Percentiles rank a stretch among this genome's conserved stretches.
These are phyloP conservation scores for Xestoiulus laeticollis DNA, from an alignment of 2,888 invertebrate genomes.

Conservation along the genomic window DNA sequence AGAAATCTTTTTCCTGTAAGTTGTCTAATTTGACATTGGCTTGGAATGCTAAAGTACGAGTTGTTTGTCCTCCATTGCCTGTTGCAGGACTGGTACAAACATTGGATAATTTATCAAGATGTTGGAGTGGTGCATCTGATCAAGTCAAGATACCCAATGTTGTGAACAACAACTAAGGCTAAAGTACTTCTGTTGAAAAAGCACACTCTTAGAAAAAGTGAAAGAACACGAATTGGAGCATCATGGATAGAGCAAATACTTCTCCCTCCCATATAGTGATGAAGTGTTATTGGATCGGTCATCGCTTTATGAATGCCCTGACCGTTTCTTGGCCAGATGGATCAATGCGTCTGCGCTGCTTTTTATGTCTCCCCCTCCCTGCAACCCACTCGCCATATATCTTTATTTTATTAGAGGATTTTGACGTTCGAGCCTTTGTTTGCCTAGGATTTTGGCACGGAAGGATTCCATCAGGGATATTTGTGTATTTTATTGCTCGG, in stretches of 20 bases:
- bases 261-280: neutral
- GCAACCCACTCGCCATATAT: neutral
- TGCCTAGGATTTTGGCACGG: slow-evolving; percentile 40
- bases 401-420: slow-evolving; percentile 36
- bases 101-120: neutral
- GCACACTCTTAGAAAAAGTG: neutral
- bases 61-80: neutral
- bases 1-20: too few relatives aligned
- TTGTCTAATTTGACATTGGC: too few relatives aligned
- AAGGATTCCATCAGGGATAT: slow-evolving; percentile 41
- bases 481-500: slow-evolving; percentile 15
- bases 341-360: slow-evolving; percentile 32
- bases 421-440: slow-evolving; percentile 12
- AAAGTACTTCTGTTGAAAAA: too few relatives aligned
- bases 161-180: neutral
- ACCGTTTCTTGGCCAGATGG: slow-evolving; percentile 3
- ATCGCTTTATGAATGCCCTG: slow-evolving; percentile 31
- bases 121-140: neutral
- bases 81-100: neutral
- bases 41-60: neutral
- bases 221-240: neutral
- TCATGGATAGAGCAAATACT: neutral
- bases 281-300: slow-evolving; percentile 43
- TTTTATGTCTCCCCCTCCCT: slow-evolving; percentile 18
- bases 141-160: neutral